A percentile compares a stretch with the other conserved stretches of the same genome.
Conservation (phyloP, 2,888 invertebrate species). For the Campopleginae sp. region DNA sequence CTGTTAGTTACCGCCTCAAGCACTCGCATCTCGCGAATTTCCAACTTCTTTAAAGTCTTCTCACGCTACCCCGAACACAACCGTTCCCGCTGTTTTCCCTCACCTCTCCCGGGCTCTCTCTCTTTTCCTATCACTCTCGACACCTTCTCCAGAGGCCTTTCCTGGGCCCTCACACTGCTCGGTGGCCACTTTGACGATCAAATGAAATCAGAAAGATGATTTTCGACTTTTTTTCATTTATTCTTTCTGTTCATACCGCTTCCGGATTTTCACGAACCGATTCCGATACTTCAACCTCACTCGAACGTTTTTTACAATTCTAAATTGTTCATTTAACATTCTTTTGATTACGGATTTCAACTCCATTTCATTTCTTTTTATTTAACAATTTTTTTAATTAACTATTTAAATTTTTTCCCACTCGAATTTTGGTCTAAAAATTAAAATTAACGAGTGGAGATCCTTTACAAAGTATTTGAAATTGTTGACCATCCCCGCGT, state of each 20-base stretch:
- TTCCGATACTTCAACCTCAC: no score
- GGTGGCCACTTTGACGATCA: neutral
- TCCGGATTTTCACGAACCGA: no score
- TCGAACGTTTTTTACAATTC: no score
- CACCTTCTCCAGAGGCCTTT: conserved; percentile 11
- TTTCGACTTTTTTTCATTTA: neutral
- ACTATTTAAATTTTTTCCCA: neutral
- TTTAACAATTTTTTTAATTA: no score
- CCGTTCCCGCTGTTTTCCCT: conserved; percentile 23
- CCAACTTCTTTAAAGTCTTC: conserved; percentile 74
- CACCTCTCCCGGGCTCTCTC: conserved; percentile 44
- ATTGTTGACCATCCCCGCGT: neutral
- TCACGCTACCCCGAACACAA: conserved; percentile 66
- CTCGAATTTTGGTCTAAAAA: neutral
- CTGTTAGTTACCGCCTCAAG: conserved; percentile 60
- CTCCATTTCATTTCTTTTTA: no score
- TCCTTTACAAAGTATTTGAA: neutral
- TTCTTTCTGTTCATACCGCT: no score
- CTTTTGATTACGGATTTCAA: no score
- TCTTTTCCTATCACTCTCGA: neutral
- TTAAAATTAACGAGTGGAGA: neutral
- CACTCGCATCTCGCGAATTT: conserved; percentile 69
- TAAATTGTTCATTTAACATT: no score
- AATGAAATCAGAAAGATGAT: neutral
- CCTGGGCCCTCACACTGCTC: neutral